Evolutionary conservation across 2,797 vertebrate genomes (phyloP), one percentile per base, ranked within the genome.

Genomic region (Salmo trutta): DNA sequence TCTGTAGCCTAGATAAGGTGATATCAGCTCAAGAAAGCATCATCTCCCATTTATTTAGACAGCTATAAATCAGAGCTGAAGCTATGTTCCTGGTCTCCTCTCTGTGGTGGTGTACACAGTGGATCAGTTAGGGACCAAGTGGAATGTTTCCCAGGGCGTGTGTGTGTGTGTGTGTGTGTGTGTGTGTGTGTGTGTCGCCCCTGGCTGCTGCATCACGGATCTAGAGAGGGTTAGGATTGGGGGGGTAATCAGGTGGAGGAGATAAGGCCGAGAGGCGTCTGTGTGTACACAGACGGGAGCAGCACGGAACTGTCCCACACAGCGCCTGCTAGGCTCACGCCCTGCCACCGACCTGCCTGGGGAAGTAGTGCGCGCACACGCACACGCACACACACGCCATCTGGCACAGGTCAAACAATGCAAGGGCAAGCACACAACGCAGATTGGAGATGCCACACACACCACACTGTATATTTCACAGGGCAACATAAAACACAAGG

Each of bases 221-320:
- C 41, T 47, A 10, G 10, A 14, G 41, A 14, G 41, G 41, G 41
- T 12, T 3, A 29, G 33, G 33, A 5, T 31, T 31, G 29, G 79
- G 69, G 83, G 69, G 16, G 83, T 84, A 93, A 93, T 92, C 88
- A 86, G 85, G 81, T 68, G 36, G 71, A 59, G 19, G 19, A 85
- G 94, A 94, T 94, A 94, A 94, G 91, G 73, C 81, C 27, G 21
- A 76, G 75, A 82, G 79, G 75, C 51, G 75, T 75, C 79, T 79
- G 71, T 47, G 41, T 95, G 93, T 93, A 93, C 91, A 91, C 84
- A 94, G 92, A 89, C 87, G 82, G 93, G 93, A 94, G 92, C 92
- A 93, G 91, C 93, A 91, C 91, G 91, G 93, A 94, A 91, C 92
- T 93, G 86, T 83, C 76, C 56, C 75, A 51, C 67, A 73, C 41